phyloP scores from a whole-genome alignment of 2,113 vertebrate genomes.

The Nothobranchius kuhntae region DNA sequence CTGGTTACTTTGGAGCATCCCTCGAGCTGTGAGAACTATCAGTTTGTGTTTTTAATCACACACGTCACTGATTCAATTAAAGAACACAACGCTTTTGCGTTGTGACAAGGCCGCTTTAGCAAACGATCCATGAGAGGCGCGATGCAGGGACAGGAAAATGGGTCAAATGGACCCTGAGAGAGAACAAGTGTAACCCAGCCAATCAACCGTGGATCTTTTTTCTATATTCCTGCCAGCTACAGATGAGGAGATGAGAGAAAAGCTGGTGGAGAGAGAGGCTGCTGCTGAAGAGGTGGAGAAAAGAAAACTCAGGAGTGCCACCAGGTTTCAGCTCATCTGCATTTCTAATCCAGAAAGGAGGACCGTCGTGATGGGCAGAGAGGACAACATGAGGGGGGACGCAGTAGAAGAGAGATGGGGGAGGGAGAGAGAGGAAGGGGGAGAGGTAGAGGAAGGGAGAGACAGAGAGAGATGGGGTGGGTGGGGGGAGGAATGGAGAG shows the following conservation, averaged over 20 bases:
- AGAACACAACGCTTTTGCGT: slow-evolving; percentile 22
- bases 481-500: too few species aligned
- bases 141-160: slow-evolving; percentile 36
- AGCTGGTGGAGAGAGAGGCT: slow-evolving; percentile 20
- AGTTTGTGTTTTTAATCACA: not conserved
- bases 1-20: slow-evolving; percentile 37
- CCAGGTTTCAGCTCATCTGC: slow-evolving; percentile 52
- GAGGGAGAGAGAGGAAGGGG: slow-evolving; percentile 2
- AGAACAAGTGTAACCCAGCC: slow-evolving; percentile 38
- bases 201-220: slow-evolving; percentile 33
- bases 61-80: slow-evolving; percentile 17
- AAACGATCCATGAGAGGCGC: slow-evolving; percentile 34
- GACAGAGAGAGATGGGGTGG: slow-evolving; percentile 7
- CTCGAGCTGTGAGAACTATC: slow-evolving; percentile 28
- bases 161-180: slow-evolving; percentile 67
- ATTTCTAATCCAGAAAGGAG: slow-evolving; percentile 56
- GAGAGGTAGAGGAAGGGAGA: slow-evolving; percentile 9
- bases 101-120: slow-evolving; percentile 33
- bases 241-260: slow-evolving; percentile 31
- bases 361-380: not conserved
- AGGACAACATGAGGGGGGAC: not conserved
- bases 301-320: slow-evolving; percentile 19
- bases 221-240: slow-evolving; percentile 20
- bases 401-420: slow-evolving; percentile 11
- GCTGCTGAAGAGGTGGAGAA: slow-evolving; percentile 47